phyloP scores from a whole-genome alignment of 2,797 vertebrate species.

The Clarias fuscus region DNA sequence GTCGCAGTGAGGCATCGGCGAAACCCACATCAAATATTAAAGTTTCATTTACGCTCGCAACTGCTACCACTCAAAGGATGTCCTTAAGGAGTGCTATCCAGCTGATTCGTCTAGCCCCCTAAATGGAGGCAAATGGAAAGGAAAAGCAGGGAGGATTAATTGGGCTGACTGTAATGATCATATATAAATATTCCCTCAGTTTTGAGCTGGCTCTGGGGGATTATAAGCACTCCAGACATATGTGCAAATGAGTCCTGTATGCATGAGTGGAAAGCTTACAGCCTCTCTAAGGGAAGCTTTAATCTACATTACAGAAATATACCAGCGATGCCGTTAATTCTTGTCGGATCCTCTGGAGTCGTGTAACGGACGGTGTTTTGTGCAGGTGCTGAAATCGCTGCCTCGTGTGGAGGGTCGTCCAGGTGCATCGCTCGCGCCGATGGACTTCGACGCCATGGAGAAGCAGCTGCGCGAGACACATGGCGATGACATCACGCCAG shows the following conservation, averaged over 20 bases:
- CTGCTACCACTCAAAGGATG: not conserved
- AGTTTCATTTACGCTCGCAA: conserved; percentile 8
- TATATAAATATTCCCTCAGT: conserved; percentile 42
- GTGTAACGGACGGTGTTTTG: not conserved
- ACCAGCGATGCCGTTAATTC: not conserved
- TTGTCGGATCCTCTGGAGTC: not conserved
- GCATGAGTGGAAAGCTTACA: not conserved
- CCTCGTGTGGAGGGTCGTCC: conserved; percentile 86
- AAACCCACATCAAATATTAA: conserved; percentile 36
- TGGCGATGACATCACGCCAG: conserved; percentile 82
- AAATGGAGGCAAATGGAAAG: conserved; percentile 43
- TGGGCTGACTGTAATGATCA: conserved; percentile 31
- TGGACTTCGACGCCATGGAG: conserved; percentile 83
- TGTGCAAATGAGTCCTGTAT: conserved; percentile 16
- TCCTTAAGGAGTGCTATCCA: conserved; percentile 10
- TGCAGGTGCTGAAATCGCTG: conserved; percentile 87
- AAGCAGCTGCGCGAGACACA: conserved; percentile 73
- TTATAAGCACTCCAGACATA: conserved; percentile 34
- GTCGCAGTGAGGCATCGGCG: not conserved
- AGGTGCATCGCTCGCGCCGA: conserved; percentile 80
- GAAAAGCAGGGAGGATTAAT: conserved; percentile 42
- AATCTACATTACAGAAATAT: conserved; percentile 19
- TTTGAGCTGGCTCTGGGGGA: conserved; percentile 38
- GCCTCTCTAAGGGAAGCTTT: conserved; percentile 19
- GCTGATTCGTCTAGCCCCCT: conserved; percentile 17